Conservation (phyloP, 2,797 vertebrate genomes). For the Siniperca undulata region DNA sequence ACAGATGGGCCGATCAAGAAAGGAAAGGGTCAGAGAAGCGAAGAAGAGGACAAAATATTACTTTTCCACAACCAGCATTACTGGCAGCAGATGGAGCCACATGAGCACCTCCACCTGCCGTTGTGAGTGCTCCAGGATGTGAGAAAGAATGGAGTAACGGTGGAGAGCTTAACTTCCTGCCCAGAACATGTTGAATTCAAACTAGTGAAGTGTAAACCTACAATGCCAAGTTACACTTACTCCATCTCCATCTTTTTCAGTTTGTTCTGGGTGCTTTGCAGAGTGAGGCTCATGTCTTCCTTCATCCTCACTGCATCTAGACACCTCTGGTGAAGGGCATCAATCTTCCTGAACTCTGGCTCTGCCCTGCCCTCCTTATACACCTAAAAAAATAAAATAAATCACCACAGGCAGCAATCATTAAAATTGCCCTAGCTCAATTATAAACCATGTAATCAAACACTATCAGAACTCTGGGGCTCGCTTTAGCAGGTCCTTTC, state of each 20-base stretch:
- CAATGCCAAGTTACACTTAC: constrained; percentile 82
- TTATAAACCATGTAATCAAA: constrained; percentile 17
- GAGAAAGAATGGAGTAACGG: neutral
- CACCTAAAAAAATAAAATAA: constrained; percentile 77
- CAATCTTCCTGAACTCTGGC: constrained; percentile 89
- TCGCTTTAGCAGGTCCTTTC: neutral
- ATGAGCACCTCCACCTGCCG: neutral
- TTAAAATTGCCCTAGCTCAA: neutral
- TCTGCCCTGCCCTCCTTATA: constrained; percentile 89
- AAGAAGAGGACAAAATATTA: neutral
- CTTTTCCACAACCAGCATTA: constrained; percentile 11
- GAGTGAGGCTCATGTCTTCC: constrained; percentile 89
- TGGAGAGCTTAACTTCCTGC: neutral
- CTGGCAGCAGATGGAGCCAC: constrained; percentile 17
- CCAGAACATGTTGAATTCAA: neutral
- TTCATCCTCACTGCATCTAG: constrained; percentile 90
- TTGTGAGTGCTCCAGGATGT: neutral
- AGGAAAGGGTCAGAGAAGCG: constrained; percentile 1
- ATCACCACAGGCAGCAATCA: constrained; percentile 9
- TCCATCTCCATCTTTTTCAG: constrained; percentile 92
- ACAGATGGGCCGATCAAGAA: constrained; percentile 23
- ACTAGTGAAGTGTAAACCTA: neutral
- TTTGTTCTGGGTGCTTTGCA: constrained; percentile 90
- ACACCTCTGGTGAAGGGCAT: constrained; percentile 92
- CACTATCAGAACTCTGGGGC: neutral